Base-by-base conservation (phyloP, 2,888 invertebrate species). In the Caenorhabditis afra region DNA sequence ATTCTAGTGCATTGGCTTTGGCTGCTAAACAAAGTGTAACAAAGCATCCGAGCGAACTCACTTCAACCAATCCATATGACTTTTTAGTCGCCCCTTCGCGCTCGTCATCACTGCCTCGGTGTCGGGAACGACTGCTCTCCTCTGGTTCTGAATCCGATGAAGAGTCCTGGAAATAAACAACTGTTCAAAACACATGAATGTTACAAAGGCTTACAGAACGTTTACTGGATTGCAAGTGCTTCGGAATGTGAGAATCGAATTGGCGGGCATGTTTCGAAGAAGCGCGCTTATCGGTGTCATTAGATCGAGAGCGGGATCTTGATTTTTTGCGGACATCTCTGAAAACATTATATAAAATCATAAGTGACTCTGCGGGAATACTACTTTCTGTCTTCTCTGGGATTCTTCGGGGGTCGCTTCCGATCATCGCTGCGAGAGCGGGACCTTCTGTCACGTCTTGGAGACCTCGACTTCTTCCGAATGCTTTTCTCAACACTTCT, bases 61-160 rank as follows among this genome's bases (percentile, higher is more conserved):
- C 74, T 66, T 74, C 74, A 20, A 79, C 74, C 5, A 79, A 53
- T n/a, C 79, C 79, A 18, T 79, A 79, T n/a, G 61, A 50, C 16
- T 70, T 68, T 18, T 66, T 78, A 14, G 3, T 18, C 14, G 41
- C 12, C 18, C 50, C 41, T 0, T 75, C 41, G n/a, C 59, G 41
- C 14, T 71, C 68, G 3, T 62, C 70, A 16, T 65, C 53, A 45
- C 52, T 49, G 12, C n/a, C 11, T 1, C 23, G 23, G 4, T 44
- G 39, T 10, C 41, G n/a, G 23, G 52, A 18, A n/a, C n/a, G 20
- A 0, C 23, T 23, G 3, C 23, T 29, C 29, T 29, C 4, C 29
- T 29, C 29, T 3, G 29, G 35, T 16, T 66, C 66, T 3, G 65
- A 53, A 20, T 75, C 61, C 2, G 68, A 65, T 8, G 44, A 44